A percentile compares a stretch with the other conserved stretches of the same genome.
Evolutionary conservation across 2,113 vertebrate species (phyloP).

Genomic region (Scatophagus argus): DNA sequence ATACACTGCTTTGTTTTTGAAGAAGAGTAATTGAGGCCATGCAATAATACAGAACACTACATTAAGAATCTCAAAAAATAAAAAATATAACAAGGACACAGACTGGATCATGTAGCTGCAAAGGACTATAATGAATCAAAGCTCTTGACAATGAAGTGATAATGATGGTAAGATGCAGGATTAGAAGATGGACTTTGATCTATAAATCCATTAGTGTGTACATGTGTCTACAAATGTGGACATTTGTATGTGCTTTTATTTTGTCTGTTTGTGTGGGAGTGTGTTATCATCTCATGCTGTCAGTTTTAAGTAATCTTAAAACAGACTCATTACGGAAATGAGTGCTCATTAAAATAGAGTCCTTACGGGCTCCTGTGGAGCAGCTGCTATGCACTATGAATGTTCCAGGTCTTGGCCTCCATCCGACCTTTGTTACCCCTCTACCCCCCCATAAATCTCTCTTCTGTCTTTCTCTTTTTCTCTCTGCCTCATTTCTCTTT

Average conservation of each 20-base stretch:
- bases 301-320: conserved; percentile 27
- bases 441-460: background rate
- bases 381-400: conserved; percentile 2
- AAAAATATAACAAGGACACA: conserved; percentile 3
- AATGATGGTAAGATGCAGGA: conserved; percentile 35
- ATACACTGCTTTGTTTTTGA: background rate
- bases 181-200: conserved; percentile 47
- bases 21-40: background rate
- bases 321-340: conserved; percentile 38
- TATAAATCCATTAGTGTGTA: conserved; percentile 23
- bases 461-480: background rate
- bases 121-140: conserved; percentile 42
- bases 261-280: conserved; percentile 8
- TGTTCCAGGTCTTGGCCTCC: background rate
- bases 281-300: background rate
- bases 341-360: conserved; percentile 23
- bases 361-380: background rate
- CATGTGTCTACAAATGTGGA: background rate
- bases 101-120: conserved; percentile 11
- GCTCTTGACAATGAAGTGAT: conserved; percentile 48
- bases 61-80: conserved; percentile 14
- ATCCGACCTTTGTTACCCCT: background rate
- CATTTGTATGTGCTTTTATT: conserved; percentile 6
- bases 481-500: background rate
- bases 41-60: conserved; percentile 16